These are phyloP conservation scores for Apoda limacodes DNA, from an alignment of 2,888 invertebrate genomes.

Conservation along the genomic window DNA sequence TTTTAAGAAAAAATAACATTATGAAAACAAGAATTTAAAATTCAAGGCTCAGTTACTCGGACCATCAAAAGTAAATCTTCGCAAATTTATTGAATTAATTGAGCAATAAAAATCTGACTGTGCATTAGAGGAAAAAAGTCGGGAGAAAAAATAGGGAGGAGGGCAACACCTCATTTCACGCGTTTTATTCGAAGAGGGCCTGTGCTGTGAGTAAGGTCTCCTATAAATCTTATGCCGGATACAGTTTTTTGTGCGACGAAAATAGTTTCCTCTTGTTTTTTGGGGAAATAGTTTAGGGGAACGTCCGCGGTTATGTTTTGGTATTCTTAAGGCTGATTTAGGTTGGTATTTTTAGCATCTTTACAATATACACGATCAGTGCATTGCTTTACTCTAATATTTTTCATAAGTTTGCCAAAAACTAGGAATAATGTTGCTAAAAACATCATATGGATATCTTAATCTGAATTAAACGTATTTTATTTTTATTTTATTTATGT, in stretches of 20 bases:
- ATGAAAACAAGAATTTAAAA: no score
- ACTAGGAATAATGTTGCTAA: no score
- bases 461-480: no score
- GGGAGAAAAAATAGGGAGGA: conserved; percentile 30
- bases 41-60: conserved; percentile 31
- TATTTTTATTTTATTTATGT: no score
- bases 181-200: conserved; percentile 52
- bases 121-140: conserved; percentile 27
- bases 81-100: conserved; percentile 49
- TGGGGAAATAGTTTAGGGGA: conserved; percentile 39
- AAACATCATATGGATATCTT: no score
- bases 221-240: conserved; percentile 61
- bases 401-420: no score
- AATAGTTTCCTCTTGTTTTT: conserved; percentile 66
- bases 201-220: conserved; percentile 38
- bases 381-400: no score
- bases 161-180: conserved; percentile 66
- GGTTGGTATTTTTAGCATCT: no score
- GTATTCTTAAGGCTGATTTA: no score
- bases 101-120: conserved; percentile 53
- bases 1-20: no score
- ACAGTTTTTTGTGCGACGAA: conserved; percentile 63
- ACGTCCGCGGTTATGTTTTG: conserved; percentile 23
- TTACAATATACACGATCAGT: no score
- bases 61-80: conserved; percentile 28